phyloP scores from a whole-genome alignment of 1,140 invertebrate genomes.

The Drosophila mauritiana region DNA sequence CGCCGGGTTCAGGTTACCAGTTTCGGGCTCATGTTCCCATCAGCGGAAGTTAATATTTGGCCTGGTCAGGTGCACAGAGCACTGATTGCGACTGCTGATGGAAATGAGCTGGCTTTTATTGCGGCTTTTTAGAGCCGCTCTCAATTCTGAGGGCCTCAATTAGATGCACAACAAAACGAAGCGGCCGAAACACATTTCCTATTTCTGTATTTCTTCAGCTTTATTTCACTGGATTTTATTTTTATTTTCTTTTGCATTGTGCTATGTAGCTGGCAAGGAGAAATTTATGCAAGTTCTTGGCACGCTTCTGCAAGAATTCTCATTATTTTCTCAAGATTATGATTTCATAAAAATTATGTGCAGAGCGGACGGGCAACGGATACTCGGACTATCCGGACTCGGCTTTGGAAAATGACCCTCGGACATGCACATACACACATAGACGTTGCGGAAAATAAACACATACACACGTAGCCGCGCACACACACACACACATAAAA shows the following conservation, averaged over 20 bases:
- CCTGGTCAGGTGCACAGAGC: constrained; percentile 30
- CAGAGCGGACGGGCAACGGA: constrained; percentile 39
- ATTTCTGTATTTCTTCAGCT: constrained; percentile 3
- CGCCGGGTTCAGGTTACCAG: constrained; percentile 2
- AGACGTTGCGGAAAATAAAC: constrained; percentile 25
- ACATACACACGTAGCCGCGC: constrained; percentile 8
- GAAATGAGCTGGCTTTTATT: constrained; percentile 34
- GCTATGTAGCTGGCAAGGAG: constrained; percentile 21
- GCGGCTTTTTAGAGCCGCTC: constrained; percentile 23
- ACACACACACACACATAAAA: neutral
- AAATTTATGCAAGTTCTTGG: constrained; percentile 61
- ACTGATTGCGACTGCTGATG: constrained; percentile 45
- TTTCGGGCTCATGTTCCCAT: constrained; percentile 20
- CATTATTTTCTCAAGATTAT: constrained; percentile 70
- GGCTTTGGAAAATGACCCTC: constrained; percentile 55
- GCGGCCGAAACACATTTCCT: constrained; percentile 12
- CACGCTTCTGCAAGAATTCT: constrained; percentile 63
- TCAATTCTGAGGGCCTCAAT: constrained; percentile 25
- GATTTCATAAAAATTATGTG: constrained; percentile 68
- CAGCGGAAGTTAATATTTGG: constrained; percentile 59
- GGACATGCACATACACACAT: constrained; percentile 44
- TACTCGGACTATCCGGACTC: constrained; percentile 33
- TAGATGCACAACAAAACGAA: constrained; percentile 31
- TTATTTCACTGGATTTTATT: constrained; percentile 16
- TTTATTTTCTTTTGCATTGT: constrained; percentile 22